These are phyloP conservation scores for Sycophila sp. DNA, from an alignment of 1,140 invertebrate genomes.

Conservation along the genomic window DNA sequence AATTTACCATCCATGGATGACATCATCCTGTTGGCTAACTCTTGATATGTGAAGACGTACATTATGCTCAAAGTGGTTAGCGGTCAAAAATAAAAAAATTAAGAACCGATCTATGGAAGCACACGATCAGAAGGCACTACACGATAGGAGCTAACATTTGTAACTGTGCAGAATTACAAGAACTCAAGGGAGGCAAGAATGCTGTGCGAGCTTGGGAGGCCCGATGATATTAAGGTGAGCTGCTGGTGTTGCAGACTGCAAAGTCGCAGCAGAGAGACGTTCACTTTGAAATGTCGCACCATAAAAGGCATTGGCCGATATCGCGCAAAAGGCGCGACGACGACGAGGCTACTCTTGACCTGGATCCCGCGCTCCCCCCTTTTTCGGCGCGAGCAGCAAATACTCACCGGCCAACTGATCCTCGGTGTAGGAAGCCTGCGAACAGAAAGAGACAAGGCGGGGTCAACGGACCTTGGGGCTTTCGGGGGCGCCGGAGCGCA, in stretches of 20 bases:
- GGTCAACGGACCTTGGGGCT: background rate
- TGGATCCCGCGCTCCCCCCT: conserved; percentile 47
- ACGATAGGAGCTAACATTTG: background rate
- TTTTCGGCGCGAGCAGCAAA: background rate
- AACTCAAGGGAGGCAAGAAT: no score
- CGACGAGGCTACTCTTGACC: conserved; percentile 58
- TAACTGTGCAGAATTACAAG: background rate
- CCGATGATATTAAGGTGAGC: no score
- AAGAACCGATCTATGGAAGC: no score
- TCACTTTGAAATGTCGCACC: conserved; percentile 56
- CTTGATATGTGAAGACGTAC: conserved; percentile 67
- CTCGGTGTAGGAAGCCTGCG: conserved; percentile 87
- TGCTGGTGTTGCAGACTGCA: no score
- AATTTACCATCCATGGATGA: conserved; percentile 68
- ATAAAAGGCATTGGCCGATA: conserved; percentile 60
- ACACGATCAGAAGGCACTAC: conserved; percentile 1
- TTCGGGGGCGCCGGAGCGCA: no score
- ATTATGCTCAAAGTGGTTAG: conserved; percentile 54
- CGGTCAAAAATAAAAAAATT: no score
- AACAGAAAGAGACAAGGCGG: conserved; percentile 51
- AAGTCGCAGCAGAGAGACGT: conserved; percentile 43
- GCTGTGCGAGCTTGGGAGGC: no score
- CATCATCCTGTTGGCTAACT: conserved; percentile 67
- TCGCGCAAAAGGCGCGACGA: conserved; percentile 45
- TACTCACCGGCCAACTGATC: conserved; percentile 89